phyloP scores from a whole-genome alignment of 2,797 vertebrate species.

The Galago senegalensis region DNA sequence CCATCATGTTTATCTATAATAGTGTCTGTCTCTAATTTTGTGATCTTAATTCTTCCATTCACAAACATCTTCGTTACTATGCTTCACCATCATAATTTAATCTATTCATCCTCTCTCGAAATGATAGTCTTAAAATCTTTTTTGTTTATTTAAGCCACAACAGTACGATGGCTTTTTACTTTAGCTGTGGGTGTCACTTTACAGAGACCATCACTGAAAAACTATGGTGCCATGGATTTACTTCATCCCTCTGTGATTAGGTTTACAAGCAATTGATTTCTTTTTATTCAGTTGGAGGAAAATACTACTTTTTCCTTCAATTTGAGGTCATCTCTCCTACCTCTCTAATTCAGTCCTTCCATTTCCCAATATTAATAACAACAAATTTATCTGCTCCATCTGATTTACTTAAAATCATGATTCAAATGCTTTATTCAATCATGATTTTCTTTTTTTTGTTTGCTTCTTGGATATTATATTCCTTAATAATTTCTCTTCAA shows the following conservation, averaged over 20 bases:
- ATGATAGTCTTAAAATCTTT: background rate
- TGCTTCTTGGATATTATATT: background rate
- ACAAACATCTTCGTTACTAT: background rate
- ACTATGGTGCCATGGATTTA: no score
- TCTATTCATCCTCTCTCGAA: conserved; percentile 6
- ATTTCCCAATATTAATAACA: conserved; percentile 19
- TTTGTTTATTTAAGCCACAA: background rate
- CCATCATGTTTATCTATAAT: background rate
- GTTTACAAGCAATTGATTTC: background rate
- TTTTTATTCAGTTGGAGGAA: background rate
- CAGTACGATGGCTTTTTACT: background rate
- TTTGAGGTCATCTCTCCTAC: background rate
- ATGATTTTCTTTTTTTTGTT: background rate
- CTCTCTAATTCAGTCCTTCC: background rate
- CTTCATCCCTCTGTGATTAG: background rate
- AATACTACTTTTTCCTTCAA: conserved; percentile 1
- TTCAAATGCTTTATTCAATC: background rate
- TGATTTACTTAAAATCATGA: conserved; percentile 35
- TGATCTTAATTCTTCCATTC: background rate
- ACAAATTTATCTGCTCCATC: background rate
- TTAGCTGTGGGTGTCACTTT: background rate
- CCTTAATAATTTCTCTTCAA: background rate
- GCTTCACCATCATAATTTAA: background rate
- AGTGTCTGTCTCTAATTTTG: background rate
- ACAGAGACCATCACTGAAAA: background rate